A percentile compares a stretch with the other conserved stretches of the same genome.
Evolutionary conservation across 2,113 vertebrate species (phyloP).

Genomic region (Psephotus haematonotus): DNA sequence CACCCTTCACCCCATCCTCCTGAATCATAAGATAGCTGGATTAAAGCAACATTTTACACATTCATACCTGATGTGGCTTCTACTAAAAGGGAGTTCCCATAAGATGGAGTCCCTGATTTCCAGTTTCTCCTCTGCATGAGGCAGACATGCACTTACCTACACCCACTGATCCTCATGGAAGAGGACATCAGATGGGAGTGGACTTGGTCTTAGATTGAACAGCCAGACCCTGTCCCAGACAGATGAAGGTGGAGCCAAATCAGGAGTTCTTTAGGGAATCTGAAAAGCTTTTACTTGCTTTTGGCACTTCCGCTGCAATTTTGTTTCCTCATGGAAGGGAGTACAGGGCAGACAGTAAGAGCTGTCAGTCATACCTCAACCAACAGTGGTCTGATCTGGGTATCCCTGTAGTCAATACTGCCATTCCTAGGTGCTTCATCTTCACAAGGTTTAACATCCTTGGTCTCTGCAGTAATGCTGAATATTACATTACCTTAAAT

Average conservation of each 20-base stretch:
- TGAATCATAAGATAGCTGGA: not conserved
- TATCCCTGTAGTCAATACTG: conserved; percentile 52
- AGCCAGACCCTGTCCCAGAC: not conserved
- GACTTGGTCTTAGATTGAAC: not conserved
- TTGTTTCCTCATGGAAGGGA: not conserved
- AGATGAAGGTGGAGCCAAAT: not conserved
- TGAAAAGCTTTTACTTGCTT: not conserved
- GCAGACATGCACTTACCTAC: not conserved
- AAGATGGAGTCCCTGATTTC: not conserved
- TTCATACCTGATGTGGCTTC: not conserved
- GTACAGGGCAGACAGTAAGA: not conserved
- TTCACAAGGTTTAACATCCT: not conserved
- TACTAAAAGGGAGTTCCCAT: not conserved
- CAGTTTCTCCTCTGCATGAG: not conserved
- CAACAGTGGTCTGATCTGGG: conserved; percentile 47
- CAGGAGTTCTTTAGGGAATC: not conserved
- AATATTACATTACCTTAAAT: conserved; percentile 58
- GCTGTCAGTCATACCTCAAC: conserved; percentile 58
- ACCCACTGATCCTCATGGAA: not conserved
- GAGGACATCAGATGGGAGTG: not conserved
- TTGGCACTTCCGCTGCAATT: not conserved
- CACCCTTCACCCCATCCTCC: rapidly evolving
- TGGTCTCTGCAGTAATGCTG: conserved; percentile 56
- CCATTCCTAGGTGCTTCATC: not conserved
- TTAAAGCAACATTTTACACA: not conserved